Base-by-base conservation (phyloP, 2,113 vertebrate genomes). In the Orycteropus afer region DNA sequence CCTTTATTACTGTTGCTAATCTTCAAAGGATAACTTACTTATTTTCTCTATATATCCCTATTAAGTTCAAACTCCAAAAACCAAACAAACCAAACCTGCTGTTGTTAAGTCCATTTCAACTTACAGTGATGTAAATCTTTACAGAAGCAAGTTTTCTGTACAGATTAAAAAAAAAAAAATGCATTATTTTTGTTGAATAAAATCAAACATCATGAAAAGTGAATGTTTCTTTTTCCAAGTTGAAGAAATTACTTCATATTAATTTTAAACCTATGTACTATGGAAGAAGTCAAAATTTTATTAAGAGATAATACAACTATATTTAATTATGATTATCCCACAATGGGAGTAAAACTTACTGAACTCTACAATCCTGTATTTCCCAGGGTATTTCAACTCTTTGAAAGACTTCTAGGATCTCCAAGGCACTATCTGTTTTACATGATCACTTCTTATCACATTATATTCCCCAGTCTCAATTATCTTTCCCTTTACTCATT, bases 271-370 rank as follows among this genome's bases (percentile, higher is more conserved):
- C 14, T 57, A 29, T 27, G 22, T 15, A 15, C 6, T 42, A 0
- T 40, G 81, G 37, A 15, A 89, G 5, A 94, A 37, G 13, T 74
- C 85, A 93, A 86, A 89, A 63, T 34, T 71, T 86, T 78, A 88
- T 73, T 86, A 92, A 85, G 51, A 92, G 13, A 85, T 65, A 76
- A 63, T 86, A 51, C 74, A 91, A 69, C 3, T 86, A 42, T 79
- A 89, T 59, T 90, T 92, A 94, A 89, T 81, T 55, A 65, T 9
- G 53, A 47, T 67, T 89, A 65, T 86, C 89, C 89, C 8, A 49
- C 69, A 86, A 11, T 65, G 71, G n/a, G 59, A 94, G 67, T 84
- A 45, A 78, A 82, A 61, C 14, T 4, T 4, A 42, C 29, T 49
- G 13, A 88, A 91, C 94, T 29, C 18, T 23, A 37, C 4, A 13